phyloP scores from a whole-genome alignment of 1,140 invertebrate genomes.

The Philotrypesis tridentata region DNA sequence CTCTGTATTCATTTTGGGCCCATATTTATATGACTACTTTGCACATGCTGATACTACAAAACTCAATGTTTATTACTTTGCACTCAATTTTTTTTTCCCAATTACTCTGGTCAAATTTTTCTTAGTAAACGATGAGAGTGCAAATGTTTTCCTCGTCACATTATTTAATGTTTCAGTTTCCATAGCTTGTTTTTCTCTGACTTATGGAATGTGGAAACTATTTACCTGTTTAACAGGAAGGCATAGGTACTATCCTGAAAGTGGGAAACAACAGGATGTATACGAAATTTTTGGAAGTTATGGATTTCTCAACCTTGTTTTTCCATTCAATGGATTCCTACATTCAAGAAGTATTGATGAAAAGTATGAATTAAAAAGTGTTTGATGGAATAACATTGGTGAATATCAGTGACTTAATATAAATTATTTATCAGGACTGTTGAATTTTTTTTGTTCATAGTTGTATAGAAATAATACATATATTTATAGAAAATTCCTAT shows the following conservation, averaged over 20 bases:
- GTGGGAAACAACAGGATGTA: conserved; percentile 52
- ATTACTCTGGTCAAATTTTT: conserved; percentile 57
- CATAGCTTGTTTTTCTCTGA: conserved; percentile 54
- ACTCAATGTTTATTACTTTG: conserved; percentile 54
- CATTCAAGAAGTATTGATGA: conserved; percentile 56
- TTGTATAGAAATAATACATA: neutral
- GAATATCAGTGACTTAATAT: conserved; percentile 15
- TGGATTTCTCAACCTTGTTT: conserved; percentile 60
- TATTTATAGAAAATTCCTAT: conserved; percentile 2
- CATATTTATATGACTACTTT: conserved; percentile 61
- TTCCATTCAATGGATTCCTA: conserved; percentile 62
- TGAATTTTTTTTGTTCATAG: conserved; percentile 7
- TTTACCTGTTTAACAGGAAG: conserved; percentile 56
- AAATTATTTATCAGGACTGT: neutral
- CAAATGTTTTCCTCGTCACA: conserved; percentile 57
- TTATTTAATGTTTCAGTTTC: conserved; percentile 59
- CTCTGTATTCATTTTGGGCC: conserved; percentile 55
- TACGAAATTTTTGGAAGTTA: conserved; percentile 63
- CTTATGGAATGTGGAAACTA: conserved; percentile 60
- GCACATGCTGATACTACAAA: conserved; percentile 52
- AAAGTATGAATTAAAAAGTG: conserved; percentile 59
- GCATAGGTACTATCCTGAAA: conserved; percentile 56
- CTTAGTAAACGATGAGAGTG: conserved; percentile 49
- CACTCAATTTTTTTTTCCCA: conserved; percentile 62
- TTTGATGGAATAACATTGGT: conserved; percentile 41